phyloP scores from a whole-genome alignment of 1,140 invertebrate genomes.

The Cyclina sinensis region DNA sequence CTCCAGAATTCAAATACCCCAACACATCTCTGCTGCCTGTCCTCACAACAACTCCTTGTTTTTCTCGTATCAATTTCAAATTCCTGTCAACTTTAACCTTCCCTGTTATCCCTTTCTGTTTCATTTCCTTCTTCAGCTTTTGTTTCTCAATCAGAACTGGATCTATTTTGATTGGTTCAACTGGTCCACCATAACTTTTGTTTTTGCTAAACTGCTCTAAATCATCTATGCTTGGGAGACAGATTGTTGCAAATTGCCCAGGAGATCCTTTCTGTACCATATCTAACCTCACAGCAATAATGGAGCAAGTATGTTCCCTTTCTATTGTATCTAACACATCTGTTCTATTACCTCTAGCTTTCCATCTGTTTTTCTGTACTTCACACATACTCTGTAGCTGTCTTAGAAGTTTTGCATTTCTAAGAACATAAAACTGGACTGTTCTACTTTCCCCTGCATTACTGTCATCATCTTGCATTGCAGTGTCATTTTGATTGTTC shows the following conservation, averaged over 20 bases:
- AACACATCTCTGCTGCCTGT: conserved; percentile 89
- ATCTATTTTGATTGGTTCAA: conserved; percentile 89
- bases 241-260: conserved; percentile 78
- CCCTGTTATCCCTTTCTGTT: conserved; percentile 43
- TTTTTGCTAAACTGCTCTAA: conserved; percentile 86
- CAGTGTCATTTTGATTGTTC: neutral
- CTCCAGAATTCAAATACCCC: conserved; percentile 91
- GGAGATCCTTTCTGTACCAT: conserved; percentile 79
- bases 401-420: conserved; percentile 63
- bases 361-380: neutral
- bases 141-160: conserved; percentile 88
- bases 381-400: conserved; percentile 32
- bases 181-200: conserved; percentile 84
- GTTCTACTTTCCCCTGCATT: too few relatives aligned
- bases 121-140: conserved; percentile 86
- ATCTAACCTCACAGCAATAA: conserved; percentile 79
- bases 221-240: conserved; percentile 88
- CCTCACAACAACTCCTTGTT: conserved; percentile 56
- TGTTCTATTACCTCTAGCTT: neutral
- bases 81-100: conserved; percentile 58
- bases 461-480: too few relatives aligned
- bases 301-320: conserved; percentile 88
- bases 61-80: conserved; percentile 81
- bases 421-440: conserved; percentile 72
- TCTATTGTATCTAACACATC: conserved; percentile 47